Percentiles rank a stretch among this genome's conserved stretches.
These are phyloP conservation scores for Pelodiscus sinensis DNA, from an alignment of 2,113 vertebrate genomes.

Conservation along the genomic window DNA sequence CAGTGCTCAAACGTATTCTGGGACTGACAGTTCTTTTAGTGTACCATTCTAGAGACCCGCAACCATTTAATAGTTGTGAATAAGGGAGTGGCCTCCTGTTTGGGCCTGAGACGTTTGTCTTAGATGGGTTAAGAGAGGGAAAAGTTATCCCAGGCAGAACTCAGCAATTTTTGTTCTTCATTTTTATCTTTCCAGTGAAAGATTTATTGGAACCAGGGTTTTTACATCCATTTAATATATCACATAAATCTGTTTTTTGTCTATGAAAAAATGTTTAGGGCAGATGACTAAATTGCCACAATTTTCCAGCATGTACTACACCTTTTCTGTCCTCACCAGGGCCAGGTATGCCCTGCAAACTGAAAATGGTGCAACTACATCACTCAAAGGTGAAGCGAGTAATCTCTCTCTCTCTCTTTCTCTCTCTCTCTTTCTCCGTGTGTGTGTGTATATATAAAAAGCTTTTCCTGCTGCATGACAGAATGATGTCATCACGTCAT, in stretches of 20 bases:
- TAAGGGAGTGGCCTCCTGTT: not conserved
- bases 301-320: not conserved
- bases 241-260: not conserved
- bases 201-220: not conserved
- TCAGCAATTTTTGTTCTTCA: not conserved
- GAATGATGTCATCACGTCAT: no score
- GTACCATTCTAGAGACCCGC: not conserved
- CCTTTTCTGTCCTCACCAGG: conserved; percentile 9
- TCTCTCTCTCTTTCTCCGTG: no score
- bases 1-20: not conserved
- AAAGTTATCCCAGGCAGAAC: not conserved
- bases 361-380: not conserved
- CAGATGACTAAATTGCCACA: conserved; percentile 34
- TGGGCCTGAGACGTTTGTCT: not conserved
- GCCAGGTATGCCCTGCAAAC: conserved; percentile 6
- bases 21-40: conserved; percentile 1
- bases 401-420: no score
- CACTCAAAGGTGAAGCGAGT: not conserved
- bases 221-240: not conserved
- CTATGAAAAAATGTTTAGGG: conserved; percentile 27
- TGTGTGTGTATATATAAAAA: no score
- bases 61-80: not conserved
- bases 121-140: not conserved
- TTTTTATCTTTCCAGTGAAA: not conserved
- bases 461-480: no score